Percentiles rank a stretch among this genome's conserved stretches.
Conservation (phyloP, 2,888 invertebrate genomes). For the Cyaniris semiargus region DNA sequence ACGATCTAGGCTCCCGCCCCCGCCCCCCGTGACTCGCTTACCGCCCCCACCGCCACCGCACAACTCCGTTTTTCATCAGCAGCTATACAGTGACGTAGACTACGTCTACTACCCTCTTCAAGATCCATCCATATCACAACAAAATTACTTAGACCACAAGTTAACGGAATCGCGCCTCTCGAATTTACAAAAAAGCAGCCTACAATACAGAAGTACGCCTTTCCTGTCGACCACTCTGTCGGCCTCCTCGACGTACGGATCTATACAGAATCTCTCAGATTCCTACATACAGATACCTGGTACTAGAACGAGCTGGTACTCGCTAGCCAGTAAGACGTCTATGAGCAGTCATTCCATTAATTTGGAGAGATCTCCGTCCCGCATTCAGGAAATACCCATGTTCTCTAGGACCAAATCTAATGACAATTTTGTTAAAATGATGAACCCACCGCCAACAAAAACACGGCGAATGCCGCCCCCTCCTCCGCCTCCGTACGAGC, state of each 20-base stretch:
- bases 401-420: slow-evolving; percentile 89
- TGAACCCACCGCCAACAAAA: slow-evolving; percentile 74
- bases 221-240: slow-evolving; percentile 86
- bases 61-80: slow-evolving; percentile 93
- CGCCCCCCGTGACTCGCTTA: slow-evolving; percentile 82
- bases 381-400: slow-evolving; percentile 70
- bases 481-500: slow-evolving; percentile 76
- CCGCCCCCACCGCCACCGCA: slow-evolving; percentile 88
- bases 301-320: slow-evolving; percentile 83
- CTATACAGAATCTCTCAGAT: slow-evolving; percentile 89
- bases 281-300: slow-evolving; percentile 84
- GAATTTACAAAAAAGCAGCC: slow-evolving; percentile 84
- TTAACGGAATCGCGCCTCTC: slow-evolving; percentile 85
- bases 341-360: slow-evolving; percentile 83
- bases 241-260: slow-evolving; percentile 86
- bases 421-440: slow-evolving; percentile 87
- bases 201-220: slow-evolving; percentile 91
- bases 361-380: slow-evolving; percentile 83
- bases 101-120: slow-evolving; percentile 95
- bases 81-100: slow-evolving; percentile 94
- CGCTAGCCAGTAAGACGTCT: slow-evolving; percentile 79
- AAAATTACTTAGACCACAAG: slow-evolving; percentile 94
- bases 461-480: slow-evolving; percentile 79
- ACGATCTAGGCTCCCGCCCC: slow-evolving; percentile 84
- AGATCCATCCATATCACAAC: slow-evolving; percentile 93